Conservation (phyloP, 2,113 vertebrate species). For the Theristicus caerulescens region DNA sequence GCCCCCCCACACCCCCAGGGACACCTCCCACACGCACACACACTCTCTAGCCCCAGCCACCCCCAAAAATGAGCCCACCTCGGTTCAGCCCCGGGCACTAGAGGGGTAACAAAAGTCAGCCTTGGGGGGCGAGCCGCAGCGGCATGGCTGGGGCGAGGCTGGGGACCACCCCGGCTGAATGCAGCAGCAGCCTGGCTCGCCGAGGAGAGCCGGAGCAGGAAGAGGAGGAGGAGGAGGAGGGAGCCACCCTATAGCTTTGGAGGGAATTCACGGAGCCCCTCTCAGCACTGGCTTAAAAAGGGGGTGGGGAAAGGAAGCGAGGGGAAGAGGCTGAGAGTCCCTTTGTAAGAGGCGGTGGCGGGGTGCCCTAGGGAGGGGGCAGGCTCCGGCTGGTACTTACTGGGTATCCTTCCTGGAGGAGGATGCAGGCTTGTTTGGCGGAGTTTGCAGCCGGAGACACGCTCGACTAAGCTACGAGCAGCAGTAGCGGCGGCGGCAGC, state of each 20-base stretch:
- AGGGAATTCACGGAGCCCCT: constrained; percentile 28
- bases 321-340: not conserved
- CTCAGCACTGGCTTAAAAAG: not conserved
- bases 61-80: constrained; percentile 6
- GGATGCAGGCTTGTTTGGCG: constrained; percentile 51
- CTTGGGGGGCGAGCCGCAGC: not conserved
- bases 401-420: constrained; percentile 37
- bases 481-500: constrained; percentile 52
- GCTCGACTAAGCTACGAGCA: constrained; percentile 63
- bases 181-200: constrained; percentile 25
- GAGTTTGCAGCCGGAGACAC: constrained; percentile 74
- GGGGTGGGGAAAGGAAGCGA: not conserved
- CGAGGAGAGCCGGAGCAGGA: not conserved
- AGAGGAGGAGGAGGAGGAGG: not conserved
- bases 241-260: constrained; percentile 39
- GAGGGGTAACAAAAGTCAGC: constrained; percentile 34
- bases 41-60: not conserved
- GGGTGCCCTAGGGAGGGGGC: not conserved
- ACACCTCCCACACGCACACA: constrained; percentile 15
- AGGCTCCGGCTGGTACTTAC: constrained; percentile 68
- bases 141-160: constrained; percentile 42
- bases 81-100: not conserved
- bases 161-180: constrained; percentile 34
- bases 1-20: not conserved
- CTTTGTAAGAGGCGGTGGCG: not conserved